Evolutionary conservation across 2,888 invertebrate genomes (phyloP).

Genomic region (Habroteleia sp.): DNA sequence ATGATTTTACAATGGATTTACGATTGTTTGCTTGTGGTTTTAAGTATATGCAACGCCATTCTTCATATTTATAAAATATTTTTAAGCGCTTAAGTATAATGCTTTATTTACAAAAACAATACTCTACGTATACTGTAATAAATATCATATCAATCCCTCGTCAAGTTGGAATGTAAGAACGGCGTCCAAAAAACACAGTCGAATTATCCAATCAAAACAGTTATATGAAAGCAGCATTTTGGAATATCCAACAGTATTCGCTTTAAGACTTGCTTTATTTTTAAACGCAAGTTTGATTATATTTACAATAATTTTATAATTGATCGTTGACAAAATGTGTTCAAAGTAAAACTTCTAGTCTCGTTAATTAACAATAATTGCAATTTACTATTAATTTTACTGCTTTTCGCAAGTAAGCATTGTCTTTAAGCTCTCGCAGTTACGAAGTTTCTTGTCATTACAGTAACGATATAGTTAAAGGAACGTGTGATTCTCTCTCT

Average conservation of each 20-base stretch:
- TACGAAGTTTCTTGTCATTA: conserved; percentile 42
- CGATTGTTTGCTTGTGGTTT: conserved; percentile 25
- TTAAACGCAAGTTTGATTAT: conserved; percentile 26
- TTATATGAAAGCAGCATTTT: conserved; percentile 36
- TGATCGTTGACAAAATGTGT: conserved; percentile 24
- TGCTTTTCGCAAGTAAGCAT: conserved; percentile 45
- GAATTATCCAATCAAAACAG: conserved; percentile 33
- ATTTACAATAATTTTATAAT: conserved; percentile 36
- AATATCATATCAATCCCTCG: conserved; percentile 18
- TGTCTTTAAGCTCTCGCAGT: conserved; percentile 39
- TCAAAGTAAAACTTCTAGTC: conserved; percentile 40
- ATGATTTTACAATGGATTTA: conserved; percentile 35
- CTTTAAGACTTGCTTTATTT: too few species aligned
- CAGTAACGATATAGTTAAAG: conserved; percentile 42
- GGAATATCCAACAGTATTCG: too few species aligned
- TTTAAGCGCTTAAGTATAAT: conserved; percentile 35
- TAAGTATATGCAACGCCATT: conserved; percentile 29
- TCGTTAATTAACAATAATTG: conserved; percentile 42
- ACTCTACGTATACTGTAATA: conserved; percentile 25
- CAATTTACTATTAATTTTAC: conserved; percentile 51
- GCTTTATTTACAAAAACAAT: conserved; percentile 45
- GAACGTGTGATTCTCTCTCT: conserved; percentile 51
- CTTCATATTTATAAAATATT: conserved; percentile 60
- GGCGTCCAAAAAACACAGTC: background rate
- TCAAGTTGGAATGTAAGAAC: conserved; percentile 26